Conservation (phyloP, 2,888 invertebrate genomes). For the Rhyacophila evoluta region DNA sequence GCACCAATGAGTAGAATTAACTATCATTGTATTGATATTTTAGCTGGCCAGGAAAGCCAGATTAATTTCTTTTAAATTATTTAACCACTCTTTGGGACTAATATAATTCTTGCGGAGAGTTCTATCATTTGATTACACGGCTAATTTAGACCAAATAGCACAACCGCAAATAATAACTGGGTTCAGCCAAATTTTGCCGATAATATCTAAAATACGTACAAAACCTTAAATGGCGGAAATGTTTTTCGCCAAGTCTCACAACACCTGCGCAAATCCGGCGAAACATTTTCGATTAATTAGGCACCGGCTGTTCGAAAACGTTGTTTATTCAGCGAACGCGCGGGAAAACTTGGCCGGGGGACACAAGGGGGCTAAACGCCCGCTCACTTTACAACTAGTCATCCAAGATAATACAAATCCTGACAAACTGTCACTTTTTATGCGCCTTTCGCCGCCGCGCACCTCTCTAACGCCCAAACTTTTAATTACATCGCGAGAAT, state of each 20-base stretch:
- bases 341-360: neutral
- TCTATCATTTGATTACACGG: too few species aligned
- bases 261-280: constrained; percentile 12
- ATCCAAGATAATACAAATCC: constrained; percentile 49
- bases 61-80: too few species aligned
- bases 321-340: constrained; percentile 19
- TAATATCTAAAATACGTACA: neutral
- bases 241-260: neutral
- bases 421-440: constrained; percentile 49
- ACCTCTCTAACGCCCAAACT: constrained; percentile 48
- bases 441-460: constrained; percentile 30
- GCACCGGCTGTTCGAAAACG: constrained; percentile 8
- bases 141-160: too few species aligned
- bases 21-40: too few species aligned
- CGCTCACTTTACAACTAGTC: constrained; percentile 44
- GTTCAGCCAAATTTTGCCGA: too few species aligned
- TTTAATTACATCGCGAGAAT: constrained; percentile 53
- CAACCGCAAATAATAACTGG: too few species aligned
- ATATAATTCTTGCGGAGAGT: too few species aligned
- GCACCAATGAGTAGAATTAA: too few species aligned
- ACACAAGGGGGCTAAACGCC: neutral
- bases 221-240: neutral
- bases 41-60: too few species aligned
- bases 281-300: constrained; percentile 16
- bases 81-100: too few species aligned